Conservation (phyloP, 2,113 vertebrate species). For the Trogon surrucura region DNA sequence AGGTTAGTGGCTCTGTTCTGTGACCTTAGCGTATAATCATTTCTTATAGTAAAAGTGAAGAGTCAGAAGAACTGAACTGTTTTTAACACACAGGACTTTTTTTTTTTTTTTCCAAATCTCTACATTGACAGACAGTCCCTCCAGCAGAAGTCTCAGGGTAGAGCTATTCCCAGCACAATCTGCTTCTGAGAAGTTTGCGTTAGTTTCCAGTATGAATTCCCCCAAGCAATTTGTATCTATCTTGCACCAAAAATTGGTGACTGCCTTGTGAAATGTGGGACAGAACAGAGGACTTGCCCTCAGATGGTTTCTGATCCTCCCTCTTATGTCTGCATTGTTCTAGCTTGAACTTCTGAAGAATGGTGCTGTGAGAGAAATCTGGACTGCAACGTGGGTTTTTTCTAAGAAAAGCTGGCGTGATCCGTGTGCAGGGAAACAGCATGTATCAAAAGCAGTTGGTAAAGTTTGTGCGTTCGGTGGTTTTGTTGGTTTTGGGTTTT, state of each 20-base stretch:
- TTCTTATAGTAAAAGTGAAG: slow-evolving; percentile 26
- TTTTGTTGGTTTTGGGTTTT: neutral
- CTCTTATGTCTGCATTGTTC: neutral
- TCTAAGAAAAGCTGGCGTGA: neutral
- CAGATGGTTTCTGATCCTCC: neutral
- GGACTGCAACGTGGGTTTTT: neutral
- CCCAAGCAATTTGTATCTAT: neutral
- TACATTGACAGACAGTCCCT: neutral
- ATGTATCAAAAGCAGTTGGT: neutral
- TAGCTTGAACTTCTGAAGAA: neutral
- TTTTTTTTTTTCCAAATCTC: neutral
- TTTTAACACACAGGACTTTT: neutral
- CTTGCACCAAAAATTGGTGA: neutral
- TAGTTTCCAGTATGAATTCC: neutral
- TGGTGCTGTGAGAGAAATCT: neutral
- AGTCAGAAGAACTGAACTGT: neutral
- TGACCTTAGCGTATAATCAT: slow-evolving; percentile 33
- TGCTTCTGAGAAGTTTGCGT: neutral
- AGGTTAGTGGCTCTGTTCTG: slow-evolving; percentile 53
- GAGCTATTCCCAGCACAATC: neutral
- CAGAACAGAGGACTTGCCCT: neutral
- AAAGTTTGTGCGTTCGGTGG: neutral
- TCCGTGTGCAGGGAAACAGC: rapidly evolving
- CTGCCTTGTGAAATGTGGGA: neutral
- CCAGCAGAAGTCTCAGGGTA: neutral